Percentiles rank a stretch among this genome's conserved stretches.
phyloP scores from a whole-genome alignment of 2,797 vertebrate genomes.

The Hoplostethus atlanticus region DNA sequence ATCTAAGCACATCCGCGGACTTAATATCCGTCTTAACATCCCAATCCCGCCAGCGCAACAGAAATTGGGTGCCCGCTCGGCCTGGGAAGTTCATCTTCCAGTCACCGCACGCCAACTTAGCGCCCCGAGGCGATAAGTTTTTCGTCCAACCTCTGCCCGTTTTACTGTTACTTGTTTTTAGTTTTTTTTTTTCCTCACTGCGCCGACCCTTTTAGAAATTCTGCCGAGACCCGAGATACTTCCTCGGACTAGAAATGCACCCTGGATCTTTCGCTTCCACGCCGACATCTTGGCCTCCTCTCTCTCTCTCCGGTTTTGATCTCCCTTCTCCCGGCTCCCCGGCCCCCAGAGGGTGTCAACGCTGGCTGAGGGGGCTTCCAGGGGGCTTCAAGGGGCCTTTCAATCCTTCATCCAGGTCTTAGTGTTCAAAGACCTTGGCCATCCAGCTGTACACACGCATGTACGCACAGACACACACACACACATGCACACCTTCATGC shows the following conservation, averaged over 20 bases:
- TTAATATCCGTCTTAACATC: slow-evolving; percentile 22
- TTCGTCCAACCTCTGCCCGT: slow-evolving; percentile 29
- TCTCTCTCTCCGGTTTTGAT: slow-evolving; percentile 74
- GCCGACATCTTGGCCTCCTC: slow-evolving; percentile 75
- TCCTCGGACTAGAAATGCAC: slow-evolving; percentile 85
- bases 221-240: slow-evolving; percentile 75
- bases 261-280: slow-evolving; percentile 78
- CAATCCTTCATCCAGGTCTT: slow-evolving; percentile 84
- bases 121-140: slow-evolving; percentile 60
- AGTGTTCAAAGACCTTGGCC: slow-evolving; percentile 92
- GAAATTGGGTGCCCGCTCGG: slow-evolving; percentile 49
- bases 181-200: slow-evolving; percentile 61
- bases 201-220: slow-evolving; percentile 77
- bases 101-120: not conserved
- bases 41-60: slow-evolving; percentile 30
- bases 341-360: slow-evolving; percentile 92
- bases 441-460: slow-evolving; percentile 55
- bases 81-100: slow-evolving; percentile 39
- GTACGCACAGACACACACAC: slow-evolving; percentile 49
- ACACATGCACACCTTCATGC: slow-evolving; percentile 24
- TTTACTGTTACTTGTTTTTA: slow-evolving; percentile 64
- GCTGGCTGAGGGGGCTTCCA: slow-evolving; percentile 93
- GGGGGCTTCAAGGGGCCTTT: slow-evolving; percentile 94
- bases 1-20: not conserved
- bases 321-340: slow-evolving; percentile 88